phyloP scores from a whole-genome alignment of 2,113 vertebrate species.

The Phrynocephalus versicolor region DNA sequence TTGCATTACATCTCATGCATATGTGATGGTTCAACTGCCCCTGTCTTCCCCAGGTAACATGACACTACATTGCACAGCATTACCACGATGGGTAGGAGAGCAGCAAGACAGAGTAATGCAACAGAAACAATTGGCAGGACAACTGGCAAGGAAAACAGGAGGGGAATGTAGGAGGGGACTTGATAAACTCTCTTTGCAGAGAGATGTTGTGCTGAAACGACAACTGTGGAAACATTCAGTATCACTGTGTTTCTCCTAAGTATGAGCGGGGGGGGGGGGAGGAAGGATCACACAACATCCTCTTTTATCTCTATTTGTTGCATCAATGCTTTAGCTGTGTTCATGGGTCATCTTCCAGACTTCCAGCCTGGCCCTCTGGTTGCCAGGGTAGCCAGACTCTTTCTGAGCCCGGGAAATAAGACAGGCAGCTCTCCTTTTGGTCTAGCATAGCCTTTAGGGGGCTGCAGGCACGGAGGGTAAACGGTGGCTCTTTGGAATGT shows the following conservation, averaged over 20 bases:
- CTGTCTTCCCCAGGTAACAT: neutral
- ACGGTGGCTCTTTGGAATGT: neutral
- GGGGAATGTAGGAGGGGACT: neutral
- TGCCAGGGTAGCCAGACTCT: no score
- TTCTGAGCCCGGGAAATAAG: neutral
- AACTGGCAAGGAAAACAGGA: no score
- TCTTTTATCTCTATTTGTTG: neutral
- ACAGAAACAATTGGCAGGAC: neutral
- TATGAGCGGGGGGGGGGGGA: neutral
- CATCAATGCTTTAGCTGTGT: neutral
- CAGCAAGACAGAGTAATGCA: neutral
- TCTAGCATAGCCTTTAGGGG: neutral
- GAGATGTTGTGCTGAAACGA: neutral
- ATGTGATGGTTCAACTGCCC: neutral
- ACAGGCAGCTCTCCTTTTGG: neutral
- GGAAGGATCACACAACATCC: neutral
- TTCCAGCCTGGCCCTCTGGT: neutral
- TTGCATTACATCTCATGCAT: neutral
- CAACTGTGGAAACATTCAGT: neutral
- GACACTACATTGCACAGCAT: neutral
- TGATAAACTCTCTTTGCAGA: neutral
- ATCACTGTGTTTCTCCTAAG: neutral
- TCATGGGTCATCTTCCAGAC: neutral
- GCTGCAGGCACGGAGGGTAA: neutral
- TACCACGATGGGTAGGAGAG: neutral